Base-by-base conservation (phyloP, 1,140 invertebrate species). In the Paraescarpia echinospica region DNA sequence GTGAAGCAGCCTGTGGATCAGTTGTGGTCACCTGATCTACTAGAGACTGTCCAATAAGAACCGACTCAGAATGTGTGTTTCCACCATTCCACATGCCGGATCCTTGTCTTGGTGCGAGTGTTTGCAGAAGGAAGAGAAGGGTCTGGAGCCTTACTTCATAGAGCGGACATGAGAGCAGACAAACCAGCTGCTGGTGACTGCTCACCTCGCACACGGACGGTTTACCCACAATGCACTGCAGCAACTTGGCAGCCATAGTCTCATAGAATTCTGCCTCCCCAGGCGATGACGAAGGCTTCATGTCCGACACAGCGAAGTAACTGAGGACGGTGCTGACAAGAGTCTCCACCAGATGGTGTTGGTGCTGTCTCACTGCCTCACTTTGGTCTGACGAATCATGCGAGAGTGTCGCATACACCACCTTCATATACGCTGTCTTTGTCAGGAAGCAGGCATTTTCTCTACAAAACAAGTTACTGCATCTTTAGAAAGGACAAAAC, bases 371-470 rank as follows among this genome's bases (percentile, higher is more conserved):
- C 41, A 35, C 33, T 91, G 33, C 59, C 34, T 59, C 34, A 33
- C 34, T 41, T 91, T 35, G 77, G 90, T 34, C 35, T 33, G 33
- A 51, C 31, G 35, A 51, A 59, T 33, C 34, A 51, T 34, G 34
- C 33, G 27, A 6, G 31, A 77, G 91, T 51, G 33, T 33, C 34
- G 91, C 92, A 34, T 90, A 89, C 31, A 93, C 59, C 1, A 93
- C 91, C 35, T 94, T 92, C 35, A 94, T 34, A 27, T 93, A 93
- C 35, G 92, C 93, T 35, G 92, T 91, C 34, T 93, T 93, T 22
- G 59, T 77, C 18, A 27, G 59, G 59, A 77, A 77, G 59, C 59
- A 77, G 18, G 27, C 27, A 77, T 77, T 77, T 77, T 77, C 59
- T 77, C 59, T 77, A 77, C 59, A 77, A 77, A 90, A 91, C 93